Percentiles rank a stretch among this genome's conserved stretches.
Conservation (phyloP, 92 coral and sea anemone genomes). For the Pocillopora meandrina region DNA sequence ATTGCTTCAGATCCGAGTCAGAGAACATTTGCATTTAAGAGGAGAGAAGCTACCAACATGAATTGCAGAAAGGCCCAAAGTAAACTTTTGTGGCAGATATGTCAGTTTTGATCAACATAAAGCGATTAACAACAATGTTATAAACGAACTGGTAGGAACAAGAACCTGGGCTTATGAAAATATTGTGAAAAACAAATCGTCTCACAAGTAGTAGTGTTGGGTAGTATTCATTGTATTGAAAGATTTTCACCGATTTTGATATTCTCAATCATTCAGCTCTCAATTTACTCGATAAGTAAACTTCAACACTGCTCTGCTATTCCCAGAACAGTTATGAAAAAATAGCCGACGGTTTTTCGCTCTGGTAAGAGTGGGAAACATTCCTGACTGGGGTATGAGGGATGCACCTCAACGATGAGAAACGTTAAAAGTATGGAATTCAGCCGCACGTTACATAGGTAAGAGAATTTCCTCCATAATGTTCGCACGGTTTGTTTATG, state of each 20-base stretch:
- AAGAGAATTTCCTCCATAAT: too few relatives aligned
- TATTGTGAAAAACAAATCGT: not conserved
- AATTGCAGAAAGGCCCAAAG: not conserved
- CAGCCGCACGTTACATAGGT: too few relatives aligned
- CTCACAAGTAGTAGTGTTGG: not conserved
- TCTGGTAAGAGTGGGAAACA: too few relatives aligned
- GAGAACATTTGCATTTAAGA: too few relatives aligned
- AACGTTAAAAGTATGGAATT: too few relatives aligned
- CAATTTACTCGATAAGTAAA: not conserved
- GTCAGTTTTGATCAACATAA: not conserved
- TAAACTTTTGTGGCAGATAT: slow-evolving; percentile 23
- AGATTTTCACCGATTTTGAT: not conserved
- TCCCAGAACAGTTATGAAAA: too few relatives aligned
- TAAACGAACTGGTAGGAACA: slow-evolving; percentile 39
- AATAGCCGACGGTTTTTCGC: too few relatives aligned
- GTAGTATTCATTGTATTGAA: not conserved
- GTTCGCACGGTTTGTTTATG: too few relatives aligned
- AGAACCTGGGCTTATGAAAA: slow-evolving; percentile 57
- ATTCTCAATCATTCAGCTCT: not conserved
- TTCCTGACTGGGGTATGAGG: too few relatives aligned
- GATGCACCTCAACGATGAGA: too few relatives aligned
- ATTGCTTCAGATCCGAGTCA: too few relatives aligned
- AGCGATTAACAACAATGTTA: not conserved
- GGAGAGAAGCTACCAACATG: too few relatives aligned
- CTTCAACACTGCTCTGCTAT: not conserved